phyloP scores from a whole-genome alignment of 30 jellyfish, hydroid and myxozoan genomes.

The Chrysaora quinquecirrha region DNA sequence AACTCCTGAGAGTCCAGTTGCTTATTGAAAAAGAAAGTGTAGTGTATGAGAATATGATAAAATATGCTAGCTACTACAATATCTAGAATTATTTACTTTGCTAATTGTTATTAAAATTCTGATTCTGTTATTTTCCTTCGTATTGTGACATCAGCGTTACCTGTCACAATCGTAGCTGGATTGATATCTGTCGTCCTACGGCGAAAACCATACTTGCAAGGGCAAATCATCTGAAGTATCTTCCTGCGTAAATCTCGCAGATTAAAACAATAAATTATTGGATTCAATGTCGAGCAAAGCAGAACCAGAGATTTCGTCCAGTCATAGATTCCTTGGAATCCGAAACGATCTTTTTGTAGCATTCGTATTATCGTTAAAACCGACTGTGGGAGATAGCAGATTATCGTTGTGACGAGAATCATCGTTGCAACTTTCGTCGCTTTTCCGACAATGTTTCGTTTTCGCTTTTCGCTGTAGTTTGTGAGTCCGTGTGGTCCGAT shows the following conservation, averaged over 20 bases:
- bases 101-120: no score
- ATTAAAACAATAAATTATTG: slow-evolving; percentile 29
- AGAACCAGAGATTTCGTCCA: slow-evolving; percentile 42
- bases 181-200: no score
- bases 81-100: no score
- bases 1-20: no score
- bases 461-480: background rate
- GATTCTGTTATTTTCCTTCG: no score
- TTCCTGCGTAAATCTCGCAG: slow-evolving; percentile 7
- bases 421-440: slow-evolving; percentile 49
- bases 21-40: no score
- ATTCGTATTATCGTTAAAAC: slow-evolving; percentile 27
- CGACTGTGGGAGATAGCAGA: slow-evolving; percentile 46
- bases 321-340: slow-evolving; percentile 41
- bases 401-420: slow-evolving; percentile 27
- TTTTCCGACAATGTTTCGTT: background rate
- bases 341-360: slow-evolving; percentile 13
- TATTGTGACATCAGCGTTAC: no score
- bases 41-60: no score
- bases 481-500: background rate
- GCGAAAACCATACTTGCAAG: no score
- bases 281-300: slow-evolving; percentile 15
- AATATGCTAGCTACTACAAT: no score
- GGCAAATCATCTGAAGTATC: no score
- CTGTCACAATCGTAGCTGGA: no score